Percentiles rank a stretch among this genome's conserved stretches.
phyloP scores from a whole-genome alignment of 2,113 vertebrate species.

The Ctenomys sociabilis region DNA sequence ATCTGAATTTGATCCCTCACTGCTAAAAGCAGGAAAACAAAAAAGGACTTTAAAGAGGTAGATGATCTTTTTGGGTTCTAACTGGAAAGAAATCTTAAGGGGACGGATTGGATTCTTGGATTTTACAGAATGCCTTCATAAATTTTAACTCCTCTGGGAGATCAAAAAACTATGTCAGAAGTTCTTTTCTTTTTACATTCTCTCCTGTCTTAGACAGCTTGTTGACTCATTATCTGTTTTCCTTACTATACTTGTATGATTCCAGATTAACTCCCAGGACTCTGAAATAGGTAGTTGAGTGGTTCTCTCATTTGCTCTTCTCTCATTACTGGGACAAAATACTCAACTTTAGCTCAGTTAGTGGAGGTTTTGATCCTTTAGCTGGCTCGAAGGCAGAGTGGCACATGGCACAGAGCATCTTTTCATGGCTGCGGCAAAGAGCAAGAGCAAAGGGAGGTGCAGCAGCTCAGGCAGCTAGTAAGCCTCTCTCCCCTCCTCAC shows the following conservation, averaged over 20 bases:
- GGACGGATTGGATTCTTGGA: not conserved
- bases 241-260: not conserved
- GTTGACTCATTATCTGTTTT: not conserved
- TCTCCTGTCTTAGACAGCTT: not conserved
- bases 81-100: constrained; percentile 26
- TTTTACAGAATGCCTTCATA: constrained; percentile 32
- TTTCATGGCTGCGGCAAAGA: too few relatives aligned
- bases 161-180: not conserved
- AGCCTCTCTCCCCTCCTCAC: too few relatives aligned
- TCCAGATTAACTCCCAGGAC: not conserved
- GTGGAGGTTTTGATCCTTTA: too few relatives aligned
- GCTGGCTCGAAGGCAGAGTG: too few relatives aligned
- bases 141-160: not conserved
- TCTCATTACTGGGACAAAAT: too few relatives aligned
- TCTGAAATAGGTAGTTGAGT: not conserved
- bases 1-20: constrained; percentile 4
- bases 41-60: not conserved
- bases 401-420: too few relatives aligned
- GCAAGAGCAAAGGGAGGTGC: too few relatives aligned
- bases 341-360: too few relatives aligned
- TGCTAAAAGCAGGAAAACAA: not conserved
- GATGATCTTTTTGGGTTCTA: not conserved
- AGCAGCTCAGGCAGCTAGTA: too few relatives aligned
- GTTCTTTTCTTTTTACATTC: constrained; percentile 8
- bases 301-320: too few relatives aligned